Evolutionary conservation across 2,797 vertebrate genomes (phyloP).

Genomic region (Ara ararauna): DNA sequence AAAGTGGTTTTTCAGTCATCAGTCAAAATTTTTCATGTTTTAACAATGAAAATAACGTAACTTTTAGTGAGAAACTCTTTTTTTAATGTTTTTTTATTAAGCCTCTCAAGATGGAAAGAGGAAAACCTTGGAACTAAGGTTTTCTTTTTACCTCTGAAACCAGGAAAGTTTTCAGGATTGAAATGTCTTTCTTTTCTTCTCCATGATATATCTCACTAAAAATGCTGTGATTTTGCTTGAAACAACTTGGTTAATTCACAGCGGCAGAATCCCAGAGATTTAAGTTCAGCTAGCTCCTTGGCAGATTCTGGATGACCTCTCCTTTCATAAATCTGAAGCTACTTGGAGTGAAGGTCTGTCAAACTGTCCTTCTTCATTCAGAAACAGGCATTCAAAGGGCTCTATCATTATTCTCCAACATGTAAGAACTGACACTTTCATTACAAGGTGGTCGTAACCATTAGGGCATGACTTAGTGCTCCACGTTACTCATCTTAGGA

Average conservation of each 20-base stretch:
- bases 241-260: neutral
- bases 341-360: conserved; percentile 9
- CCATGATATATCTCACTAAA: neutral
- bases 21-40: neutral
- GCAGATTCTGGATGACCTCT: neutral
- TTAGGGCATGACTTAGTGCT: neutral
- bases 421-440: neutral
- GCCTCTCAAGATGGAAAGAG: neutral
- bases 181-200: neutral
- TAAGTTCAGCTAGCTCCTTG: neutral
- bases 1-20: neutral
- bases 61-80: neutral
- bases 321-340: neutral
- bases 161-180: neutral
- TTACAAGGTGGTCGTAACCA: neutral
- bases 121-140: neutral
- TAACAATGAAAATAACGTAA: neutral
- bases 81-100: neutral
- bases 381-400: neutral
- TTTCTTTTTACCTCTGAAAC: neutral
- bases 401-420: neutral
- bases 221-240: neutral
- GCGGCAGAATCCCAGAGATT: neutral
- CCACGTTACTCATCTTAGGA: neutral
- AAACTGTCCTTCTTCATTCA: conserved; percentile 17